Evolutionary conservation across 2,113 vertebrate species (phyloP).

Genomic region (Perca flavescens): DNA sequence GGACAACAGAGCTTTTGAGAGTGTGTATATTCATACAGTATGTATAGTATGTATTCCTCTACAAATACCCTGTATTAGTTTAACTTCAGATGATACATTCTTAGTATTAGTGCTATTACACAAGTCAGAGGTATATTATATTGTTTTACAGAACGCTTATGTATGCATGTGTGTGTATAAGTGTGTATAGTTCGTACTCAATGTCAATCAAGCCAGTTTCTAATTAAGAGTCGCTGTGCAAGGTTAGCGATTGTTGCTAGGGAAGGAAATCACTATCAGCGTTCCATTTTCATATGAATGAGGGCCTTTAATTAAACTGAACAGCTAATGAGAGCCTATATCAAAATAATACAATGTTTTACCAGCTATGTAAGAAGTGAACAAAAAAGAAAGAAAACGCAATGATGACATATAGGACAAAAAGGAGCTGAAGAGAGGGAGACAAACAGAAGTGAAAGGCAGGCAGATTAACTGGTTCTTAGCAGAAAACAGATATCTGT

Average conservation of each 20-base stretch:
- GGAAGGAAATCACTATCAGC: conserved; percentile 89
- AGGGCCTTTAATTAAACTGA: conserved; percentile 90
- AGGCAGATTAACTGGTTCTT: conserved; percentile 68
- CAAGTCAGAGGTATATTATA: conserved; percentile 1
- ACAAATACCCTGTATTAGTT: not conserved
- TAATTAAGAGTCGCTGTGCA: conserved; percentile 92
- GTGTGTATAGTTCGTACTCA: conserved; percentile 31
- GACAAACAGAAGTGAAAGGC: conserved; percentile 61
- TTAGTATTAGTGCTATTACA: not conserved
- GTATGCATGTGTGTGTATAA: conserved; percentile 46
- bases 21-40: not conserved
- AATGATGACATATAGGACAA: conserved; percentile 69
- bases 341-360: conserved; percentile 82
- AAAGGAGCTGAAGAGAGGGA: conserved; percentile 51
- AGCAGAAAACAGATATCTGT: conserved; percentile 77
- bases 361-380: conserved; percentile 61
- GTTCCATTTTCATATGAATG: conserved; percentile 92
- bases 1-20: not conserved
- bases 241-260: conserved; percentile 90
- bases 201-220: conserved; percentile 79
- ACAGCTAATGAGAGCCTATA: conserved; percentile 82
- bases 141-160: conserved; percentile 51
- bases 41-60: not conserved
- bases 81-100: not conserved
- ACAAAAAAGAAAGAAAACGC: conserved; percentile 48